Conservation (phyloP, 2,113 vertebrate genomes). For the Ceyx melanurus region DNA sequence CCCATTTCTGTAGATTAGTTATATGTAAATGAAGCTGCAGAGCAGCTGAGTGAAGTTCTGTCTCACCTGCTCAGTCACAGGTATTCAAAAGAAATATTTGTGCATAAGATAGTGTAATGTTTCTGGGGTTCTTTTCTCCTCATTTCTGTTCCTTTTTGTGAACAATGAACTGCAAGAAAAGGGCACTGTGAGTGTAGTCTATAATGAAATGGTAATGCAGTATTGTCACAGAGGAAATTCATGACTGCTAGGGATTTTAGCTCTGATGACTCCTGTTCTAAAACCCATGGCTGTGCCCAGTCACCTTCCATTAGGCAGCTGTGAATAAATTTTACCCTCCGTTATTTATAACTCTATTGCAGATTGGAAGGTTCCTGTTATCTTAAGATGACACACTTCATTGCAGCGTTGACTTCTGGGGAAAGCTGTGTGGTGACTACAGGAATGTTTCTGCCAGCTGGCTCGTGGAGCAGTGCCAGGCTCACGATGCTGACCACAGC, state of each 20-base stretch:
- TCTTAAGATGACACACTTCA: neutral
- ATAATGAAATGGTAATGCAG: neutral
- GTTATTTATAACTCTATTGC: neutral
- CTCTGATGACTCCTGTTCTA: neutral
- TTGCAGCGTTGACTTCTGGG: neutral
- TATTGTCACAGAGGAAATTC: neutral
- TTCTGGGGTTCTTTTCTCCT: neutral
- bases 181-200: neutral
- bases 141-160: neutral
- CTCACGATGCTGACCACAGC: neutral
- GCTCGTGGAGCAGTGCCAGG: neutral
- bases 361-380: neutral
- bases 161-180: neutral
- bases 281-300: neutral
- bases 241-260: neutral
- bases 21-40: neutral
- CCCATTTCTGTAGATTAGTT: neutral
- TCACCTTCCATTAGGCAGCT: neutral
- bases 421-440: neutral
- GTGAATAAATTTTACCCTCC: neutral
- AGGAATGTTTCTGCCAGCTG: neutral
- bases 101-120: fast-evolving
- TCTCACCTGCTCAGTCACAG: neutral
- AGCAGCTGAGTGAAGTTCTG: neutral
- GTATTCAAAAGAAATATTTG: neutral